Evolutionary conservation across 2,113 vertebrate species (phyloP).

Genomic region (Egretta garzetta): DNA sequence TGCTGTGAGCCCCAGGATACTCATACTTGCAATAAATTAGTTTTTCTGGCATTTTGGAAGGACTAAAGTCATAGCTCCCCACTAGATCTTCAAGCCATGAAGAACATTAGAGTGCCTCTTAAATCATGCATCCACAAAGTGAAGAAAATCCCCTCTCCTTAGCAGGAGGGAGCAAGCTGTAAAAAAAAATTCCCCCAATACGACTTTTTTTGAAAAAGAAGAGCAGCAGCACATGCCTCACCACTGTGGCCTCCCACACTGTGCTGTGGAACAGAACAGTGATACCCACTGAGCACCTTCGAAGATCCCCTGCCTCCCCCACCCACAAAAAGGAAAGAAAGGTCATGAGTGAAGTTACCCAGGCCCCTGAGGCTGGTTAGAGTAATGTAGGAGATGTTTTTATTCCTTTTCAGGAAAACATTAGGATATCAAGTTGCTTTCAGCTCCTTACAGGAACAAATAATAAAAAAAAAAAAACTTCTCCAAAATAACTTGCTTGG

Average conservation of each 20-base stretch:
- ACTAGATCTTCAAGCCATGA: not conserved
- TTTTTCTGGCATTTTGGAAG: not conserved
- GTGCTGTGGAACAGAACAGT: fast-evolving
- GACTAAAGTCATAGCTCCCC: not conserved
- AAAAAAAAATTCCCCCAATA: not conserved
- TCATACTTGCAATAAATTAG: not conserved
- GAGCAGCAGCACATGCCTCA: not conserved
- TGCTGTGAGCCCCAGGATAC: not conserved
- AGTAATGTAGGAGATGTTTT: not conserved
- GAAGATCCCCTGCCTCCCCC: not conserved
- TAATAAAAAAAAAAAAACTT: not conserved
- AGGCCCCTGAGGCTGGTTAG: not conserved
- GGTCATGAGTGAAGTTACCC: not conserved
- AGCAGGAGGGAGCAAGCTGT: not conserved
- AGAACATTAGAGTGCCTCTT: not conserved
- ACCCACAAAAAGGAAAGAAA: not conserved
- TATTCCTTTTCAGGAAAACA: not conserved
- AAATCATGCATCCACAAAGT: not conserved
- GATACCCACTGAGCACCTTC: not conserved
- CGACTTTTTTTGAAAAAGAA: fast-evolving
- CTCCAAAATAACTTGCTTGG: not conserved
- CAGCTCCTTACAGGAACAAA: not conserved
- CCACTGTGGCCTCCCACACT: not conserved
- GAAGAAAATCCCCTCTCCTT: not conserved
- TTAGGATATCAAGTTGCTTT: not conserved